Percentiles rank a stretch among this genome's conserved stretches.
Evolutionary conservation across 1,140 invertebrate species (phyloP).

Genomic region (Limonius californicus): DNA sequence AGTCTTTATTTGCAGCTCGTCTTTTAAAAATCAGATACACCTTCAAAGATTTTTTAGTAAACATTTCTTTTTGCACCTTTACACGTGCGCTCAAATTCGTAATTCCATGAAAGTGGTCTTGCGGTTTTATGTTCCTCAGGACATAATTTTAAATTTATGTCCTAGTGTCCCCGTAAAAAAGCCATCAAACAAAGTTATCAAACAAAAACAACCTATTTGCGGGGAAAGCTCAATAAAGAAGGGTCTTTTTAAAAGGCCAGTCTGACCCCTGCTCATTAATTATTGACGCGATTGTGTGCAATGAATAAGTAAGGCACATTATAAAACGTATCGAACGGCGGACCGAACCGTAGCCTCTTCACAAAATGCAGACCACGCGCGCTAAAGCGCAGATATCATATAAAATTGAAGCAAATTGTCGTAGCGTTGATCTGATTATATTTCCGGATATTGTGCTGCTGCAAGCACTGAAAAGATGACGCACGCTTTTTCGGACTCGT

Average conservation of each 20-base stretch:
- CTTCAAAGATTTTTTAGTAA: too few species aligned
- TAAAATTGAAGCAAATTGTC: constrained; percentile 45
- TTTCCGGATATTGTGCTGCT: constrained; percentile 38
- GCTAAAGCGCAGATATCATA: constrained; percentile 37
- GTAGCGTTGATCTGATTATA: constrained; percentile 42
- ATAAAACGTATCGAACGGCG: constrained; percentile 35
- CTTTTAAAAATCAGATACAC: too few species aligned
- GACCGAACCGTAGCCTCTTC: neutral
- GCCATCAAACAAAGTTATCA: constrained; percentile 47
- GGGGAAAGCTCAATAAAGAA: constrained; percentile 45
- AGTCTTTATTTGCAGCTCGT: too few species aligned
- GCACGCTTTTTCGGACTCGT: constrained; percentile 22
- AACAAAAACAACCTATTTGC: constrained; percentile 47
- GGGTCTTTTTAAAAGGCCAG: constrained; percentile 43
- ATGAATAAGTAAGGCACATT: constrained; percentile 49
- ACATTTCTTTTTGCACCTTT: too few species aligned
- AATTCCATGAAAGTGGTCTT: neutral
- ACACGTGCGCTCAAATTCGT: too few species aligned
- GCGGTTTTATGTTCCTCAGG: neutral
- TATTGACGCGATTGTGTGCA: constrained; percentile 47
- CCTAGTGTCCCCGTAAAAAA: constrained; percentile 43
- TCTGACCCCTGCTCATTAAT: constrained; percentile 46
- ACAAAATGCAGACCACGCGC: constrained; percentile 38
- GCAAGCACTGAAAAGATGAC: constrained; percentile 29
- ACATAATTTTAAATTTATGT: constrained; percentile 46